Percentiles rank a stretch among this genome's conserved stretches.
These are phyloP conservation scores for Monodelphis domestica DNA, from an alignment of 2,797 vertebrate species.

Conservation along the genomic window DNA sequence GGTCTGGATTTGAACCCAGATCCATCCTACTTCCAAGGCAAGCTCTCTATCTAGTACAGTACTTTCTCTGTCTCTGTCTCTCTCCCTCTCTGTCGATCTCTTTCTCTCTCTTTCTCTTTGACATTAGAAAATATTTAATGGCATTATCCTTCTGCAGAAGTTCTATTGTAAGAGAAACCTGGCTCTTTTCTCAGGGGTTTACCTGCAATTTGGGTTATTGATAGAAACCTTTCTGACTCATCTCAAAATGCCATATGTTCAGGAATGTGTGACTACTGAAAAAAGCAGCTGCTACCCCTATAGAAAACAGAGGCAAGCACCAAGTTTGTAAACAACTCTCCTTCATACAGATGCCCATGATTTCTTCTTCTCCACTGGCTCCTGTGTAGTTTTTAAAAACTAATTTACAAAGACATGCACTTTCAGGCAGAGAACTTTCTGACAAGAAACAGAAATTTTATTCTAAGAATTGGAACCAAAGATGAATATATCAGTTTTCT, in stretches of 20 bases:
- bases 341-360: slow-evolving; percentile 38
- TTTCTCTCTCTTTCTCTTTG: not conserved
- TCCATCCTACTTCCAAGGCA: not conserved
- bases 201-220: slow-evolving; percentile 59
- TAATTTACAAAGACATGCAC: slow-evolving; percentile 18
- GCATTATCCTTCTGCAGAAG: slow-evolving; percentile 28
- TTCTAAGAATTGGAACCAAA: not conserved
- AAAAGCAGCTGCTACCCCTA: slow-evolving; percentile 50
- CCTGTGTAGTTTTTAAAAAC: slow-evolving; percentile 33
- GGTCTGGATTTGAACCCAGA: not conserved
- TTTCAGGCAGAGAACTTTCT: slow-evolving; percentile 13
- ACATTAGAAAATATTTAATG: slow-evolving; percentile 49
- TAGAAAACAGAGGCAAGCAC: slow-evolving; percentile 65
- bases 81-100: too few relatives aligned
- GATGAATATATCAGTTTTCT: not conserved
- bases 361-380: slow-evolving; percentile 28
- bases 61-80: too few relatives aligned
- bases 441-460: slow-evolving; percentile 1
- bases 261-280: not conserved
- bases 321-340: slow-evolving; percentile 47
- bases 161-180: slow-evolving; percentile 47
- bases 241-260: slow-evolving; percentile 67
- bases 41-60: not conserved
- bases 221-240: slow-evolving; percentile 56
- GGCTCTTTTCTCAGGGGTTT: slow-evolving; percentile 56